Percentiles rank a stretch among this genome's conserved stretches.
Conservation (phyloP, 2,113 vertebrate species). For the Calypte anna region DNA sequence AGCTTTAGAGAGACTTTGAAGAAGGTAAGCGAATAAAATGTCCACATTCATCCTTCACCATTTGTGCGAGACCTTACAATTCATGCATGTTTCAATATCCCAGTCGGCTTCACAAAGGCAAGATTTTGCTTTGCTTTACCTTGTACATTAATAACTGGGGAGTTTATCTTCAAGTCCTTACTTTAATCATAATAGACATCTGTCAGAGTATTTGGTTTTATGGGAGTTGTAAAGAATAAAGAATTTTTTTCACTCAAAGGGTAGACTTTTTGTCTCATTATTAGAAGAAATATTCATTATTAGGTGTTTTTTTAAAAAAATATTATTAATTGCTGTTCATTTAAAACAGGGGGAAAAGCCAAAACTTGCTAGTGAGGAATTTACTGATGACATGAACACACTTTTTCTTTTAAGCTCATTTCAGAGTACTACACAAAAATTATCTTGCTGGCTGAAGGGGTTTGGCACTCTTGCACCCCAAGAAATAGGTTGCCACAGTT, state of each 20-base stretch:
- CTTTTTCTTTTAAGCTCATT: neutral
- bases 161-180: neutral
- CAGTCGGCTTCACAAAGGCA: neutral
- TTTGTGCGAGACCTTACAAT: neutral
- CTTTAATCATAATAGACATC: neutral
- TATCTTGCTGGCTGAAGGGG: neutral
- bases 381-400: neutral
- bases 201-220: neutral
- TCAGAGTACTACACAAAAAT: neutral
- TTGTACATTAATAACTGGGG: neutral
- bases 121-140: neutral
- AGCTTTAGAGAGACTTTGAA: neutral
- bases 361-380: neutral
- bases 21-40: neutral
- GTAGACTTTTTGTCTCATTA: neutral
- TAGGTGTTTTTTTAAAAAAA: neutral
- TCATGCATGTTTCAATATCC: neutral
- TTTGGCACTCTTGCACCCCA: neutral
- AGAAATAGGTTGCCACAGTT: rapidly evolving
- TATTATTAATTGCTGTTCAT: neutral
- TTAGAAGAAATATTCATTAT: neutral
- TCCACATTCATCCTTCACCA: neutral
- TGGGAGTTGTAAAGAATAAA: neutral
- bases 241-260: neutral
- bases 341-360: neutral